Base-by-base conservation (phyloP, 2,888 invertebrate genomes). In the Sisyra terminalis region DNA sequence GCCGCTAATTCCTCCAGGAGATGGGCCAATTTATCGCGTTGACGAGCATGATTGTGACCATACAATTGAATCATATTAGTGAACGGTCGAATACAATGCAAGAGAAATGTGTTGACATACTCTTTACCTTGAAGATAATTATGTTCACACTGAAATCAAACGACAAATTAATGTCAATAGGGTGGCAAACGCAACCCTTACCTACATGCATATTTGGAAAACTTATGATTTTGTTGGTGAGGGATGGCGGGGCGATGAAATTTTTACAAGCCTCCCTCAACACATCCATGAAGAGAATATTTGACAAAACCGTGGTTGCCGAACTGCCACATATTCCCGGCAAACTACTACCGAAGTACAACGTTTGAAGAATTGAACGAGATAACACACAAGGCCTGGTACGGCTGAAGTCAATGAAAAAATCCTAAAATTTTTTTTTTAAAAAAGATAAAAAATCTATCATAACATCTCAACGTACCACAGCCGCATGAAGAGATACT, bases 11-110 rank as follows among this genome's bases (percentile, higher is more conserved):
- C 96, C 55, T 90, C 89, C 35, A 97, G 67, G 42, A 93, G 65
- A 53, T 87, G 73, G 0, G 87, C 89, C 44, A 96, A 67, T 64
- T 92, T 93, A 59, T 97, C 96, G 44, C 96, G 70, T 61, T 96
- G 96, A 29, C 97, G 68, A 3, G 97, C 94, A 50, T 93, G 72
- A 64, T 97, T 97, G 60, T 93, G 92, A 0, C 97, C 96, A 57
- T 86, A 88, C 45, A 90, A 75, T 54, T 88, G 86, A 45, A 96
- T 68, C 44, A 96, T 67, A 51, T 78, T 80, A 8, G 83, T 81
- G 57, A 96, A 88, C 4, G 92, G 85, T 31, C 84, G 75, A 46
- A 85, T 79, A 57, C 92, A 89, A 47, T 87, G 85, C 9, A 73
- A 73, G 42, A 96, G 70, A 65, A 96, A 92, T 44, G 82, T 81